Conservation (phyloP, 2,888 invertebrate species). For the Acleris literana region DNA sequence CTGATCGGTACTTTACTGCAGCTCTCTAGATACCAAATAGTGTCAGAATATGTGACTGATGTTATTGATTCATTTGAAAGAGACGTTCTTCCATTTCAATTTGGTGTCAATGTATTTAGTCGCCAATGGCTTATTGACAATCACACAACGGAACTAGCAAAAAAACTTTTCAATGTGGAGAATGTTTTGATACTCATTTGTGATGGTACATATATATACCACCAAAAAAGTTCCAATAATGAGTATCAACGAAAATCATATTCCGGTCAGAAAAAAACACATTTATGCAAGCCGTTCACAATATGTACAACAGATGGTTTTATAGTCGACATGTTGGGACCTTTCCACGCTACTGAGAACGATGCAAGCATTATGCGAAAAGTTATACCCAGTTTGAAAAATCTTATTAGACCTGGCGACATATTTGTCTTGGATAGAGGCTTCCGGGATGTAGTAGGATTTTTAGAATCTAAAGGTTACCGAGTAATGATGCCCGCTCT, state of each 20-base stretch:
- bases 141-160: conserved; percentile 3
- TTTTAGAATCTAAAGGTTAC: conserved; percentile 8
- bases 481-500: conserved; percentile 6
- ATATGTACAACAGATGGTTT: conserved; percentile 13
- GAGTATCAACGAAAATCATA: not conserved
- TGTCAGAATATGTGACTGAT: conserved; percentile 4
- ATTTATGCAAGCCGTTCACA: too few relatives aligned
- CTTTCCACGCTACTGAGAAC: conserved; percentile 10
- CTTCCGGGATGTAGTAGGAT: conserved; percentile 3
- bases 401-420: conserved; percentile 3
- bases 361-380: conserved; percentile 8
- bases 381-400: conserved; percentile 1
- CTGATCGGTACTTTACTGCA: conserved; percentile 2
- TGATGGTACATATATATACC: conserved; percentile 8
- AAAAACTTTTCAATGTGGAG: conserved; percentile 2
- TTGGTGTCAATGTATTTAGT: conserved; percentile 5
- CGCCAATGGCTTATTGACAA: conserved; percentile 9
- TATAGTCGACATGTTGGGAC: conserved; percentile 10
- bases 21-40: conserved; percentile 2
- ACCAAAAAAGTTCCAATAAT: conserved; percentile 8
- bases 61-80: conserved; percentile 3
- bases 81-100: conserved; percentile 6
- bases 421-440: not conserved
- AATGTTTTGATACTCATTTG: conserved; percentile 10
- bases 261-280: conserved; percentile 13